These are phyloP conservation scores for Ellobius talpinus DNA, from an alignment of 2,113 vertebrate species.

Conservation along the genomic window DNA sequence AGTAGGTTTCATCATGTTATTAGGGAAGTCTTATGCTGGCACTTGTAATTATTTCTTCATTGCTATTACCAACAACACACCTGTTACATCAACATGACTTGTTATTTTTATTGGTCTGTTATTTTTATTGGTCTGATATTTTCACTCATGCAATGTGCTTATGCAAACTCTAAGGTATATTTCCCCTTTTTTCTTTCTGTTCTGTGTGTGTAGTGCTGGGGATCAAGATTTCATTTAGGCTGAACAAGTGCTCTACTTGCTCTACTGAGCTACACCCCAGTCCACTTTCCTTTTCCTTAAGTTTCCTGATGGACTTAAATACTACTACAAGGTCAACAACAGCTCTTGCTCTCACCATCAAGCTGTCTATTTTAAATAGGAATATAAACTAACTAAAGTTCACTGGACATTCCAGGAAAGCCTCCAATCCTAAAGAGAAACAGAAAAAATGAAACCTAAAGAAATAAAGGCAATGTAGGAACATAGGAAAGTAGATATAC, in stretches of 20 bases:
- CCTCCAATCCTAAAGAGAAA: not conserved
- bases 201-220: not conserved
- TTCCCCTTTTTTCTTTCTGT: no score
- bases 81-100: not conserved
- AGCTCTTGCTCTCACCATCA: not conserved
- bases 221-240: not conserved
- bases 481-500: not conserved
- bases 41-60: not conserved
- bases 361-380: not conserved
- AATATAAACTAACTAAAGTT: not conserved
- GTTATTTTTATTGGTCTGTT: not conserved
- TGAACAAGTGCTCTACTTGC: not conserved
- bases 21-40: not conserved
- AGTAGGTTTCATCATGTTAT: not conserved
- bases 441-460: not conserved
- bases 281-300: not conserved
- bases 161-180: not conserved
- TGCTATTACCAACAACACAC: not conserved
- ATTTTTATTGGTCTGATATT: not conserved
- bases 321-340: not conserved
- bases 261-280: not conserved
- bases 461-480: not conserved
- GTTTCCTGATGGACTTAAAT: not conserved
- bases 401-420: not conserved
- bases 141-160: not conserved